Base-by-base conservation (phyloP, 2,113 vertebrate genomes). In the Halcyon malimbica region DNA sequence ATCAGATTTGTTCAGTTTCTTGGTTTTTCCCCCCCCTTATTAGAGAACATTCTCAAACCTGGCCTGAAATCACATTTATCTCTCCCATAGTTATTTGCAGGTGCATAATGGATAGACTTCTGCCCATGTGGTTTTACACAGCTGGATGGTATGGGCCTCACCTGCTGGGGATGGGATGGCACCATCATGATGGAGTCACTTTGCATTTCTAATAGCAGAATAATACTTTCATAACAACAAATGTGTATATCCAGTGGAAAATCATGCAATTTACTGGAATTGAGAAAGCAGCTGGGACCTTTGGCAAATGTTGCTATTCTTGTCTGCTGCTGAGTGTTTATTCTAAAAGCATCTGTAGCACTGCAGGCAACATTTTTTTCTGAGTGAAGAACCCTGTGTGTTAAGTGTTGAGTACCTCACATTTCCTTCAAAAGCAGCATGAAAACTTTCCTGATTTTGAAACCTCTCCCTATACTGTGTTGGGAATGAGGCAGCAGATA, bases 231-330 rank as follows among this genome's bases (percentile, higher is more conserved):
- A 1, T 35, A 78, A 62, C 48, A 90, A 77, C 20, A 86, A 94
- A 83, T 51, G 50, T 91, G 63, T 73, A 63, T 48, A 82, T 89
- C 26, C 65, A 94, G 81, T 93, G 88, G 51, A 93, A 86, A 81
- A 71, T 64, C 10, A 35, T 56, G 77, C 48, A 48, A 90, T 93
- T 94, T 84, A 93, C 88, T 82, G 80, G 51, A 97, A 95, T 0
- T 64, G 46, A 80, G 56, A 81, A 91, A 94, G 89, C 94, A 96
- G 90, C 90, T 97, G 95, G 82, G 81, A 93, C 74, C 50, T 95
- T 93, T 95, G 90, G 93, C 94, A 96, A 93, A 96, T 81, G 50
- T 63, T 91, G 82, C 44, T 95, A 60, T 91, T 91, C 79, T 94
- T 96, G 78, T 48, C n/a, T 89, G 79, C 35, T 48, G 86, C 35